Evolutionary conservation across 2,888 invertebrate genomes (phyloP).

Genomic region (Arge pagana): DNA sequence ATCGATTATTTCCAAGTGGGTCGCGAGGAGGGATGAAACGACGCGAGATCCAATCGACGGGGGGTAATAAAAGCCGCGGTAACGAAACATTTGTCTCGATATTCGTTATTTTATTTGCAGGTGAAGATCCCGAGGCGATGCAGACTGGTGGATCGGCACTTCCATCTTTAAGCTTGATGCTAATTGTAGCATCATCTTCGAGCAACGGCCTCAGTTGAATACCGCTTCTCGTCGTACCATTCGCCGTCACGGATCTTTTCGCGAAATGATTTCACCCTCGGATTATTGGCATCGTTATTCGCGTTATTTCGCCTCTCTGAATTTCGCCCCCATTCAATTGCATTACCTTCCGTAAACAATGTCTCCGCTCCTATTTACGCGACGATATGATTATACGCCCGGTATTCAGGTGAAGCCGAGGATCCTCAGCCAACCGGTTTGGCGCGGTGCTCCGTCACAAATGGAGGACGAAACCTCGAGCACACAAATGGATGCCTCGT

Average conservation of each 20-base stretch:
- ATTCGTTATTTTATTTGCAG: slow-evolving; percentile 3
- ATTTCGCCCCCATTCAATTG: neutral
- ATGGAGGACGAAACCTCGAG: slow-evolving; percentile 8
- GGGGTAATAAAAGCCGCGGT: neutral
- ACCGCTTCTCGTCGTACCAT: no score
- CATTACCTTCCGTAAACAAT: neutral
- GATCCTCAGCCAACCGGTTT: neutral
- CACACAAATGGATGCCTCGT: slow-evolving; percentile 1
- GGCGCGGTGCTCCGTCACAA: neutral
- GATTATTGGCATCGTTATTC: no score
- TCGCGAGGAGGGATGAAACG: no score
- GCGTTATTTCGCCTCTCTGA: neutral
- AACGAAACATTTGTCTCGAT: neutral
- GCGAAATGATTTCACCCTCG: no score
- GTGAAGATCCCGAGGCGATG: slow-evolving; percentile 14
- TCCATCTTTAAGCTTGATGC: slow-evolving; percentile 16
- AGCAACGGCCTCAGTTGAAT: slow-evolving; percentile 17
- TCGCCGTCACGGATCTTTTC: no score
- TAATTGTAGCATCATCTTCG: slow-evolving; percentile 20
- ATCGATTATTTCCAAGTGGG: no score
- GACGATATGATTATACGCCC: neutral
- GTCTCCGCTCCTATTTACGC: neutral
- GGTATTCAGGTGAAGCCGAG: neutral
- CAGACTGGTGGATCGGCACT: slow-evolving; percentile 12
- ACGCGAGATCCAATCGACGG: slow-evolving; percentile 14